phyloP scores from a whole-genome alignment of 2,113 vertebrate species.

The Sclerurus mexicanus region DNA sequence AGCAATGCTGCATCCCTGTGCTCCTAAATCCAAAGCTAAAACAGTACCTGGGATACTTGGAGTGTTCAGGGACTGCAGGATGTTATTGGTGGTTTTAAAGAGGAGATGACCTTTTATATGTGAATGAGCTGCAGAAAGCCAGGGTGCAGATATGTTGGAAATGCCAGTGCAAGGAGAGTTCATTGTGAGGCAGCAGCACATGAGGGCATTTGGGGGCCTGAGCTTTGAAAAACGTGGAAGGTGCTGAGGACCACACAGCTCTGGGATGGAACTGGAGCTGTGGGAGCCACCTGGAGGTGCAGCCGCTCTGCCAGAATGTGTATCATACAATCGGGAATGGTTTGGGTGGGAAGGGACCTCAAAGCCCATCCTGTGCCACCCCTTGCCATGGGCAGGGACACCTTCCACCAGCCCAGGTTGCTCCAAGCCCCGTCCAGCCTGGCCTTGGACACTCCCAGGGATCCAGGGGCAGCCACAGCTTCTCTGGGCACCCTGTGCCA shows the following conservation, averaged over 20 bases:
- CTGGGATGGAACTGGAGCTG: not conserved
- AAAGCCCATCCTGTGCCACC: not conserved
- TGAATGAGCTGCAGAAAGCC: not conserved
- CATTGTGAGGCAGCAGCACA: accelerated
- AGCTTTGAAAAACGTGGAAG: not conserved
- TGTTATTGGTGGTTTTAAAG: not conserved
- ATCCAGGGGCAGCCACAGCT: not conserved
- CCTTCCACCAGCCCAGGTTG: not conserved
- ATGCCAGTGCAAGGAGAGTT: not conserved
- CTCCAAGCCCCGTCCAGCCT: not conserved
- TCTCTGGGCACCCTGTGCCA: not conserved
- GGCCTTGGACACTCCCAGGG: not conserved
- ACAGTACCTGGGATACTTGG: accelerated
- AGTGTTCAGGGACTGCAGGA: not conserved
- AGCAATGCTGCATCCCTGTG: not conserved
- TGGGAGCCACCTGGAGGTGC: accelerated
- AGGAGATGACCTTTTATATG: not conserved
- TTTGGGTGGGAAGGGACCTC: not conserved
- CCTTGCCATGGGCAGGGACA: not conserved
- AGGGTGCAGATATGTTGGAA: not conserved
- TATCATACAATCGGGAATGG: not conserved
- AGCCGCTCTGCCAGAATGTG: not conserved
- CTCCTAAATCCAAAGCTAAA: not conserved
- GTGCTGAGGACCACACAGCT: not conserved
- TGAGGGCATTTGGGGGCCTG: not conserved